Evolutionary conservation across 2,797 vertebrate genomes (phyloP).

Genomic region (Smutsia gigantea): DNA sequence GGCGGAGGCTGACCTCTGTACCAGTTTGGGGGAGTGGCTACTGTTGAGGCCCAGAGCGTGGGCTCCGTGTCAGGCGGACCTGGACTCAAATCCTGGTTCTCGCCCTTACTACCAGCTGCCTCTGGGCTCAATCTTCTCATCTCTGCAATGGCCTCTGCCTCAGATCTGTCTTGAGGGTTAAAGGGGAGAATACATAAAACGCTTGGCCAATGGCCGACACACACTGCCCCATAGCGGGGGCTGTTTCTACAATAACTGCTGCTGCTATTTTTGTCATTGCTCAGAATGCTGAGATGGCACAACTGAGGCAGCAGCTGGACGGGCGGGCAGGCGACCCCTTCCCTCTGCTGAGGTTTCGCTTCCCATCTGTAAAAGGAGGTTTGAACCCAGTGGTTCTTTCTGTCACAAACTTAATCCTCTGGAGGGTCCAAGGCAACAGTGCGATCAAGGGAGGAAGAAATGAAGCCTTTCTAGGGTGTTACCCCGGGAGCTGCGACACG

Average conservation of each 20-base stretch:
- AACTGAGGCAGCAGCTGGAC: neutral
- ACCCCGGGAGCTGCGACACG: neutral
- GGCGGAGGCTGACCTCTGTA: neutral
- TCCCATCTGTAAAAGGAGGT: neutral
- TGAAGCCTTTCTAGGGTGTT: neutral
- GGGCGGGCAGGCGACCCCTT: neutral
- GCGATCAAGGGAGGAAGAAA: neutral
- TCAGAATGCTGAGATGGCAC: neutral
- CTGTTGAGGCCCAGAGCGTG: neutral
- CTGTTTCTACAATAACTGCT: neutral
- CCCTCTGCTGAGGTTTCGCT: neutral
- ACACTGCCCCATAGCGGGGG: fast-evolving
- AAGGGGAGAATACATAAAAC: neutral
- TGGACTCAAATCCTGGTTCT: neutral
- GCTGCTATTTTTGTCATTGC: neutral
- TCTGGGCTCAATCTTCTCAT: neutral
- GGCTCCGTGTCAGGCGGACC: neutral
- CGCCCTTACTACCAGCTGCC: neutral
- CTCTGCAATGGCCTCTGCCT: neutral
- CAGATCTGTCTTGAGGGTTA: neutral
- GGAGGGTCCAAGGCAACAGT: neutral
- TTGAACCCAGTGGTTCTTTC: neutral
- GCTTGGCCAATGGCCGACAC: neutral
- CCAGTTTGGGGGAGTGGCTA: neutral
- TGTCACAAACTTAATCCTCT: neutral